Base-by-base conservation (phyloP, 2,797 vertebrate genomes). In the Danio choprae region DNA sequence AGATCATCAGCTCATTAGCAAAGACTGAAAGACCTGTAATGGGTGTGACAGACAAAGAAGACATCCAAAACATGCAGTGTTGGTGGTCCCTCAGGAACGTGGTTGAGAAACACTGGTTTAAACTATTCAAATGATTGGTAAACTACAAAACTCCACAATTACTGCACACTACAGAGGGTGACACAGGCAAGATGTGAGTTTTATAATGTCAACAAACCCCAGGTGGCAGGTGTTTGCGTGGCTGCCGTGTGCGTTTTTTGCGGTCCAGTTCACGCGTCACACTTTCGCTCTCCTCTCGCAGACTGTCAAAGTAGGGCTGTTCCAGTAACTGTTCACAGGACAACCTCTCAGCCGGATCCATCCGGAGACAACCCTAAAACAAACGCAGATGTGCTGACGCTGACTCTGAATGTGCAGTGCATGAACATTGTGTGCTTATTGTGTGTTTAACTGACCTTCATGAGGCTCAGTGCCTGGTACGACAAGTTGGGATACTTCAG, bases 281-380 rank as follows among this genome's bases (percentile, higher is more conserved):
- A 68, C 85, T 84, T 22, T 93, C 89, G 0, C 80, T 91, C 41
- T 89, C 92, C 38, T 94, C 94, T 50, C 94, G 90, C 41, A 95
- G 86, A 87, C 93, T 94, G 88, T 96, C 94, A 62, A 99, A 97
- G 74, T 98, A 98, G 0, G 95, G 91, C 0, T 97, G 96, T 59
- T 94, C 94, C 80, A 99, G 90, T 64, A 99, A 92, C 92, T 96
- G 95, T 88, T 96, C 96, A 4, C 97, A 99, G 0, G 90, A 94
- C 84, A 95, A 88, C 43, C 97, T 94, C 90, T 97, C 95, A 0
- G 90, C 91, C 0, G 97, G 97, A 83, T 98, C 95, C 97, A 99
- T 96, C 67, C 84, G 91, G 70, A 99, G 92, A 83, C 97, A 98
- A 12, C 94, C 93, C 97, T 98, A 20, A 38, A 69, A 77, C 1